Conservation (phyloP, 2,888 invertebrate species). For the Sericinus montela region DNA sequence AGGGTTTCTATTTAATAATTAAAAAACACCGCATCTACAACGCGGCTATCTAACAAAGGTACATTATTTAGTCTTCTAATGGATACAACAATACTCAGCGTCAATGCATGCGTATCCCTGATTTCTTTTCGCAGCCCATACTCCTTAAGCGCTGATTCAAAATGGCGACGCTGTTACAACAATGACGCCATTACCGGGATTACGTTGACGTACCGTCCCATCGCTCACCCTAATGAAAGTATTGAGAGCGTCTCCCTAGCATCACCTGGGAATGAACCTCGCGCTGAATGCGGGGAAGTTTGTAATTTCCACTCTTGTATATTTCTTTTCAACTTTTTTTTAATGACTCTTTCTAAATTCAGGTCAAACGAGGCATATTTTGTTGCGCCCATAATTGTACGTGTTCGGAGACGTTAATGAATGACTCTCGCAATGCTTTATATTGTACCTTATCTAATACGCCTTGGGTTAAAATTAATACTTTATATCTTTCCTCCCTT, state of each 20-base stretch:
- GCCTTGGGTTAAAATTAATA: too few species aligned
- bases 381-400: not conserved
- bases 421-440: too few species aligned
- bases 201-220: slow-evolving; percentile 23
- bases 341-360: slow-evolving; percentile 4
- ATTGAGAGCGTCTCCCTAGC: slow-evolving; percentile 28
- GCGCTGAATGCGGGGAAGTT: slow-evolving; percentile 10
- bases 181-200: slow-evolving; percentile 39
- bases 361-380: slow-evolving; percentile 6
- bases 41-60: too few species aligned
- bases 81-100: not conserved
- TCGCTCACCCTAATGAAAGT: slow-evolving; percentile 34
- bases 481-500: too few species aligned
- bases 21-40: too few species aligned
- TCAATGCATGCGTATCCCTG: slow-evolving; percentile 13
- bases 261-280: slow-evolving; percentile 23
- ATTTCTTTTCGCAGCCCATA: slow-evolving; percentile 13
- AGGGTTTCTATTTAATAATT: too few species aligned
- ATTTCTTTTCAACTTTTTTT: slow-evolving; percentile 16
- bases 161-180: slow-evolving; percentile 32
- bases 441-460: too few species aligned
- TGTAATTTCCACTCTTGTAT: slow-evolving; percentile 19
- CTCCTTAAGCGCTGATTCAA: slow-evolving; percentile 27
- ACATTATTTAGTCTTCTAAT: too few species aligned
- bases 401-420: not conserved